Evolutionary conservation across 2,797 vertebrate genomes (phyloP).

Genomic region (Lagodon rhomboides): DNA sequence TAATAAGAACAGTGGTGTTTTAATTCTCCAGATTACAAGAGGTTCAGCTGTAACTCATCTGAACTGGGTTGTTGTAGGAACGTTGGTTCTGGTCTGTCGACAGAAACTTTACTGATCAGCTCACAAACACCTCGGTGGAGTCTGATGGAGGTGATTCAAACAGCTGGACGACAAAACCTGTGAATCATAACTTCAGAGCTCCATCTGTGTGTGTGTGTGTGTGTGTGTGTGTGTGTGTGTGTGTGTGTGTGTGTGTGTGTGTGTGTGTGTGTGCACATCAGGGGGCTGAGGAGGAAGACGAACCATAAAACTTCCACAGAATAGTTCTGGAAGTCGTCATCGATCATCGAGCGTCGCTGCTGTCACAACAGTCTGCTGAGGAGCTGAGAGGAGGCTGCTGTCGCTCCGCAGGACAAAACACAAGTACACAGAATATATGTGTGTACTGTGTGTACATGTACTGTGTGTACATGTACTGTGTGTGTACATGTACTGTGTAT

Average conservation of each 20-base stretch:
- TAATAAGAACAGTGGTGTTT: too few relatives aligned
- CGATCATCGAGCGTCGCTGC: constrained; percentile 29
- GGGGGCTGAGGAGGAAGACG: background rate
- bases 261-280: background rate
- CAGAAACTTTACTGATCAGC: background rate
- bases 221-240: background rate
- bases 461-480: too few relatives aligned
- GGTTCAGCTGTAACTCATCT: too few relatives aligned
- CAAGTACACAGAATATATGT: too few relatives aligned
- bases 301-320: constrained; percentile 33
- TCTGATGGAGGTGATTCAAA: constrained; percentile 2
- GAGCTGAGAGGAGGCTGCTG: background rate
- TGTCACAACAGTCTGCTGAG: constrained; percentile 5
- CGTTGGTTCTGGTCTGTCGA: background rate
- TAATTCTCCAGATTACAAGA: too few relatives aligned
- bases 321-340: constrained; percentile 20
- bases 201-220: background rate
- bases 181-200: background rate
- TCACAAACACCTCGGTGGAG: background rate
- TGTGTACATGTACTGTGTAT: too few relatives aligned
- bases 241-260: background rate
- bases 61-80: too few relatives aligned
- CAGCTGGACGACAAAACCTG: background rate
- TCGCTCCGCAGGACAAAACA: background rate
- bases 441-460: too few relatives aligned